A percentile compares a stretch with the other conserved stretches of the same genome.
phyloP scores from a whole-genome alignment of 2,113 vertebrate species.

The Pygoscelis adeliae region DNA sequence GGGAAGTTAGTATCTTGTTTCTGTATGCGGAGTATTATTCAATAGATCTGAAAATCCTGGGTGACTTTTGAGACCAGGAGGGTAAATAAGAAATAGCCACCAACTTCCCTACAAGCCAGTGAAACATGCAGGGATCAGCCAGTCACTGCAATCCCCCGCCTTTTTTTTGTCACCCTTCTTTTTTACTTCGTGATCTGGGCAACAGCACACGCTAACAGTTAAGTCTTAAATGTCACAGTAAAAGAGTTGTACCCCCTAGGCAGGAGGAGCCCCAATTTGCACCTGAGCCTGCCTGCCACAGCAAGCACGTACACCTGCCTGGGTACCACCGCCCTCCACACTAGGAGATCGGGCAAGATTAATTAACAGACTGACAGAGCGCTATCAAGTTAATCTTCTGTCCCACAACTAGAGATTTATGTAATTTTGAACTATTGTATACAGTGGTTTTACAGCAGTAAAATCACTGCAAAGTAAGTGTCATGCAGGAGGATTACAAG shows the following conservation, averaged over 20 bases:
- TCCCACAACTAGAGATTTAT: not conserved
- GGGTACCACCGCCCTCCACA: accelerated
- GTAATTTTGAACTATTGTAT: not conserved
- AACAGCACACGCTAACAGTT: not conserved
- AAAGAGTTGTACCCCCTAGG: not conserved
- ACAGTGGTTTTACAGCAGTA: not conserved
- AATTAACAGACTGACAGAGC: not conserved
- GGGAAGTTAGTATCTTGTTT: not conserved
- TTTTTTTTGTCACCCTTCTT: too few relatives aligned
- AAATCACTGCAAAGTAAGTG: not conserved
- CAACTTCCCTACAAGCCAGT: not conserved
- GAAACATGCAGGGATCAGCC: not conserved
- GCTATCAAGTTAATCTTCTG: not conserved
- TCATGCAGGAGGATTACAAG: not conserved
- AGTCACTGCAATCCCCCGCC: accelerated
- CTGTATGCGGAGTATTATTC: not conserved
- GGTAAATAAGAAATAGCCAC: not conserved
- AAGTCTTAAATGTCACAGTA: not conserved
- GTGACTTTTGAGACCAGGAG: not conserved
- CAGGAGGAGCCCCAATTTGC: not conserved
- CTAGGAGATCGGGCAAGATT: accelerated
- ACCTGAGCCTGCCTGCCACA: not conserved
- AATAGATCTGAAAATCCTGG: not conserved
- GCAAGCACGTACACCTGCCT: not conserved
- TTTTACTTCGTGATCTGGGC: not conserved